A percentile compares a stretch with the other conserved stretches of the same genome.
Conservation (phyloP, 2,113 vertebrate genomes). For the Manacus vitellinus region DNA sequence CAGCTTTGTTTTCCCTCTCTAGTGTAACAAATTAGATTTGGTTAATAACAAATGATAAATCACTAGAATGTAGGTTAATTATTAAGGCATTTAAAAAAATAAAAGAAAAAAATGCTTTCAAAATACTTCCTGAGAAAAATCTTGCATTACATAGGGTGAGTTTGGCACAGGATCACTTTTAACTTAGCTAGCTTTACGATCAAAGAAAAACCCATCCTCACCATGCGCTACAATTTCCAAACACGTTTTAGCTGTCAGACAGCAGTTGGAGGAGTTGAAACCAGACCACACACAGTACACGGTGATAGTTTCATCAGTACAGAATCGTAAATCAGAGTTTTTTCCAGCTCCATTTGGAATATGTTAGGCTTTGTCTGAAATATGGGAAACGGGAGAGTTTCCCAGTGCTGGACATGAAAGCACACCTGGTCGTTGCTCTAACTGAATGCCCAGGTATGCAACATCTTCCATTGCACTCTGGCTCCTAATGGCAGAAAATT, state of each 20-base stretch:
- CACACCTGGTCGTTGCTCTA: not conserved
- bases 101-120: not conserved
- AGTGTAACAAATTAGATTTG: not conserved
- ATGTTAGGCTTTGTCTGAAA: not conserved
- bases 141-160: not conserved
- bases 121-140: not conserved
- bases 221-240: not conserved
- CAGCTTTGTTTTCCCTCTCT: not conserved
- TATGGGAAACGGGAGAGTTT: not conserved
- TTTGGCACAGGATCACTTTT: not conserved
- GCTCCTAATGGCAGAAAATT: not conserved
- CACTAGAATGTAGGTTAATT: not conserved
- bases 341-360: not conserved
- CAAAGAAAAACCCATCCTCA: not conserved
- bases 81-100: not conserved
- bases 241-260: not conserved
- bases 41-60: not conserved
- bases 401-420: not conserved
- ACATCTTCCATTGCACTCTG: not conserved
- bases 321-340: not conserved
- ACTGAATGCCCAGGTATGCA: not conserved
- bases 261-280: not conserved
- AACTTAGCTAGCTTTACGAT: not conserved
- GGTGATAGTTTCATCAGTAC: not conserved
- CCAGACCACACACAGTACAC: not conserved